Evolutionary conservation across 2,888 invertebrate genomes (phyloP), one percentile per base, ranked within the genome.

Genomic region (Holacanthella duospinosa): DNA sequence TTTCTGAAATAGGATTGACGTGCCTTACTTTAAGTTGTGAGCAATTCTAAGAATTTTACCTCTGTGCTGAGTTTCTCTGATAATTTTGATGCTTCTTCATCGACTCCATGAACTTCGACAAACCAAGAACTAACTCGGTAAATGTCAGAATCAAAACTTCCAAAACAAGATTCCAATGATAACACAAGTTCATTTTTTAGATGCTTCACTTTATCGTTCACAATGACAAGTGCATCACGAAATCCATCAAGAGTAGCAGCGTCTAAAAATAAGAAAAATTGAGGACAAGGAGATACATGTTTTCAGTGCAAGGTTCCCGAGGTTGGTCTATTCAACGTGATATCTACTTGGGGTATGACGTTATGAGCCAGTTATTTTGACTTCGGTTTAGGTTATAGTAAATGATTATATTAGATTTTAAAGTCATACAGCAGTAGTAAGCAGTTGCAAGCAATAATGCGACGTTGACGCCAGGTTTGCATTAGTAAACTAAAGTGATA

Each of bases 51-150:
- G 43, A 28, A 29, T 26, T 29, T 59, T 66, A 70, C 70, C 57
- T 68, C 66, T 28, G 55, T 25, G 2, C 44, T 19, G 29, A 68
- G 64, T 48, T 65, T 43, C 6, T 58, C 29, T 29, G 65, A 43
- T 12, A 71, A 43, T 1, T 59, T 61, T 2, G 56, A 25, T 0
- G 64, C 54, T 29, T 67, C 62, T 1, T 67, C 56, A 21, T 69
- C 55, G n/a, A 69, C 60, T n/a, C 60, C 65, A 1, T 43, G n/a
- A 21, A 69, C 61, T 60, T 70, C 67, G 2, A 59, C 59, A 28
- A 64, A 67, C 70, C 71, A 70, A n/a, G 68, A 64, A 3, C 66
- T 62, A 1, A 71, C 70, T 27, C 70, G 48, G 43, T 70, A 68
- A 60, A 70, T 60, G 60, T 71, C 71, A 0, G 69, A 56, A 21